These are phyloP conservation scores for Eueremaeus valkanovi DNA, from an alignment of 2,888 invertebrate species.

Conservation along the genomic window DNA sequence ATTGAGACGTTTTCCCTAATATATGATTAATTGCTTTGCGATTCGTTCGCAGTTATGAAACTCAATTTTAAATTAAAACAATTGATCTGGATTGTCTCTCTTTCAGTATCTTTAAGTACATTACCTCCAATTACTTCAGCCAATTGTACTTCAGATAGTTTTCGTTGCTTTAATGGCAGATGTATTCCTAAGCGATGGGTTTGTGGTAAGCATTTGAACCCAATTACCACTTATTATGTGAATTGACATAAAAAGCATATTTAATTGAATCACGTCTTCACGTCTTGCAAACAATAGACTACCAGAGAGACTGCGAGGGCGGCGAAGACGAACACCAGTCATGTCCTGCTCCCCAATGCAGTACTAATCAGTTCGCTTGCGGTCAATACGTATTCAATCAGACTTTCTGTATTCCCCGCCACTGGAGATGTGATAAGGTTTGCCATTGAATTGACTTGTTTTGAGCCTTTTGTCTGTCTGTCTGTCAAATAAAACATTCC, in stretches of 20 bases:
- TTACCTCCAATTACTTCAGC: conserved; percentile 24
- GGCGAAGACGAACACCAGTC: conserved; percentile 82
- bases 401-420: conserved; percentile 88
- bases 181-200: conserved; percentile 81
- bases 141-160: conserved; percentile 46
- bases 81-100: not conserved
- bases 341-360: conserved; percentile 90
- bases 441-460: not conserved
- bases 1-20: too few relatives aligned
- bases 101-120: conserved; percentile 16
- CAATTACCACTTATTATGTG: not conserved
- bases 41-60: not conserved
- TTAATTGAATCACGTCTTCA: conserved; percentile 62
- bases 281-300: conserved; percentile 57
- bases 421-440: conserved; percentile 89
- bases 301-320: conserved; percentile 87
- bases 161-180: conserved; percentile 47
- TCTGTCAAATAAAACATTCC: not conserved
- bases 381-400: conserved; percentile 73
- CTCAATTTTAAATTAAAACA: not conserved
- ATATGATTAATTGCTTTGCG: too few relatives aligned
- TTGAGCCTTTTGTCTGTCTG: not conserved
- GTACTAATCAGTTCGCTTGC: conserved; percentile 77
- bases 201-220: conserved; percentile 59
- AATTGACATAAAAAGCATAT: conserved; percentile 54